phyloP scores from a whole-genome alignment of 2,797 vertebrate species.

The Gila robusta region DNA sequence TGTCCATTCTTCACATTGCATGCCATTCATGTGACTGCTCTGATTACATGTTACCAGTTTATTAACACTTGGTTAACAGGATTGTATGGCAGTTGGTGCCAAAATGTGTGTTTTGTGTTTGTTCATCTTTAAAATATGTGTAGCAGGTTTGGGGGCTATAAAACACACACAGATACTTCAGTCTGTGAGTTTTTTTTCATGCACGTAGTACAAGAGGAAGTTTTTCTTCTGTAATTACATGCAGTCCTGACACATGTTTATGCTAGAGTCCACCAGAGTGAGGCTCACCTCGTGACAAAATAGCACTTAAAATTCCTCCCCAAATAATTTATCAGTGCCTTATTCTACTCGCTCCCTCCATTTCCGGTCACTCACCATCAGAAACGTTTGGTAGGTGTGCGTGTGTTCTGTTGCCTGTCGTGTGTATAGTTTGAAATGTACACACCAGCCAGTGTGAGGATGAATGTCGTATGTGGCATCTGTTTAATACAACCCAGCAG shows the following conservation, averaged over 20 bases:
- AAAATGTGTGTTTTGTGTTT: constrained; percentile 23
- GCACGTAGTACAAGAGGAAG: constrained; percentile 73
- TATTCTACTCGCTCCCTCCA: constrained; percentile 69
- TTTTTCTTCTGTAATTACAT: constrained; percentile 83
- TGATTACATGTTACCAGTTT: constrained; percentile 42
- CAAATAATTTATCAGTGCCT: constrained; percentile 76
- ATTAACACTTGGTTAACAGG: constrained; percentile 38
- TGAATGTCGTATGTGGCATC: constrained; percentile 44
- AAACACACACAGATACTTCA: constrained; percentile 33
- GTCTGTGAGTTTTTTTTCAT: constrained; percentile 76
- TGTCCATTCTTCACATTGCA: constrained; percentile 40
- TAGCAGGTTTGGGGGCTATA: constrained; percentile 31
- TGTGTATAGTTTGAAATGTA: constrained; percentile 29
- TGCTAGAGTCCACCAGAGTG: constrained; percentile 76
- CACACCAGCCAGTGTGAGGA: constrained; percentile 52
- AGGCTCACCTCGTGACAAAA: constrained; percentile 79
- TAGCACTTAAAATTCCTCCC: constrained; percentile 77
- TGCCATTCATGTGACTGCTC: constrained; percentile 42
- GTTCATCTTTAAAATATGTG: constrained; percentile 43
- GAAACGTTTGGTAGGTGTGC: constrained; percentile 60
- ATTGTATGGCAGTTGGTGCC: constrained; percentile 36
- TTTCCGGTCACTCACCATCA: constrained; percentile 71
- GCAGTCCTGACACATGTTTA: constrained; percentile 83
- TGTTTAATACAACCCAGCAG: constrained; percentile 53
- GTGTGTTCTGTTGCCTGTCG: constrained; percentile 46